Evolutionary conservation across 1,140 invertebrate species (phyloP), one percentile per base, ranked within the genome.

Genomic region (Listronotus oregonensis): DNA sequence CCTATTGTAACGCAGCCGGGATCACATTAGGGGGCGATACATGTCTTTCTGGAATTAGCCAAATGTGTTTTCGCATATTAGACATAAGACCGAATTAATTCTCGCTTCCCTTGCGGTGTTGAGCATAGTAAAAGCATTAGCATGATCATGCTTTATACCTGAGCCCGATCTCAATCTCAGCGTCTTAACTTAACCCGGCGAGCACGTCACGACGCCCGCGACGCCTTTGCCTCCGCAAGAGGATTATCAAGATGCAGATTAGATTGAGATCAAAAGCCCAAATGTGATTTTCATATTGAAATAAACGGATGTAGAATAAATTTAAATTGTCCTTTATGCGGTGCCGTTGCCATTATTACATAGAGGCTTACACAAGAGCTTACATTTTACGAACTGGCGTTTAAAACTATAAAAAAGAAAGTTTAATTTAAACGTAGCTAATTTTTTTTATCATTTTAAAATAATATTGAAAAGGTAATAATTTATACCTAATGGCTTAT

Each of bases 1-100:
- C 64, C 57, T 40, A 60, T 61, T 60, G 57, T 66, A 60, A 40
- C 56, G 56, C 10, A 31, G 34, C 56, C 17, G 51, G 57, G 64
- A 61, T 66, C 64, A 60, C 57, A 60, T 61, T 66, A 63, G 54
- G 70, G 67, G 50, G 70, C 56, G 70, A 64, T 71, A 72, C 73
- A 73, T 76, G 74, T 75, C 73, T 75, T 75, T 75, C 70, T 71
- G 72, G 74, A 74, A 75, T 77, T 76, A 76, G 52, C 73, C 76
- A 75, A 78, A 73, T 78, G 76, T 77, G 76, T 77, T 78, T 77
- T 78, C 76, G 76, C 75, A 77, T 78, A 78, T 78, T 77, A 78
- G 71, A 73, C 74, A 75, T 76, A 78, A 78, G 73, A 74, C 76
- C 70, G 76, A 68, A 78, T 78, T 78, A 78, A 78, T 77, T 72